These are phyloP conservation scores for Aselliscus stoliczkanus DNA, from an alignment of 2,797 vertebrate genomes.

Conservation along the genomic window DNA sequence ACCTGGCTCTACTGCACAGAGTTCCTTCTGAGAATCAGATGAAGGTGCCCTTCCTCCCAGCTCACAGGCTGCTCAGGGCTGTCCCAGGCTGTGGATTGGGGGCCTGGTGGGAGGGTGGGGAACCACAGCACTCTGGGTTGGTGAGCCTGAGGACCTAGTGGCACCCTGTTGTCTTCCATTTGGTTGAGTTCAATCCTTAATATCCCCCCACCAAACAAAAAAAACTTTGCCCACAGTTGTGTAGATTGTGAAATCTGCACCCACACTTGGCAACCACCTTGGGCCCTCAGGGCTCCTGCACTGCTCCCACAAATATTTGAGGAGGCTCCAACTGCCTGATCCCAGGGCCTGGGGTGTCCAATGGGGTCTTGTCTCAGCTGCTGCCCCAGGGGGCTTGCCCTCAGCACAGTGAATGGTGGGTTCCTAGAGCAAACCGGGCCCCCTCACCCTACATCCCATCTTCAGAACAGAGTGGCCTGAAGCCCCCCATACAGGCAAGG, in stretches of 20 bases:
- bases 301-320: not conserved
- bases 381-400: not conserved
- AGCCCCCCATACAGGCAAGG: not conserved
- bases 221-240: not conserved
- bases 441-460: not conserved
- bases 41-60: not conserved
- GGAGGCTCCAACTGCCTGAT: not conserved
- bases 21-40: not conserved
- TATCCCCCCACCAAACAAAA: not conserved
- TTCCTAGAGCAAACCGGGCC: not conserved
- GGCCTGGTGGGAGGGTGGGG: not conserved
- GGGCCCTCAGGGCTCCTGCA: not conserved
- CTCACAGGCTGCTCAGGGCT: not conserved
- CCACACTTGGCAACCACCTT: not conserved
- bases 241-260: not conserved
- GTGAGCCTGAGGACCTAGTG: not conserved
- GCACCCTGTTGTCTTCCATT: not conserved
- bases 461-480: not conserved
- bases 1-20: not conserved
- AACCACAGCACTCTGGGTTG: not conserved
- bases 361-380: not conserved
- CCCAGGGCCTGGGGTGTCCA: not conserved
- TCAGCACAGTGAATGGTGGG: not conserved
- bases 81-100: not conserved
- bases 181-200: not conserved